phyloP scores from a whole-genome alignment of 2,888 invertebrate species.

The Calephelis perditalis region DNA sequence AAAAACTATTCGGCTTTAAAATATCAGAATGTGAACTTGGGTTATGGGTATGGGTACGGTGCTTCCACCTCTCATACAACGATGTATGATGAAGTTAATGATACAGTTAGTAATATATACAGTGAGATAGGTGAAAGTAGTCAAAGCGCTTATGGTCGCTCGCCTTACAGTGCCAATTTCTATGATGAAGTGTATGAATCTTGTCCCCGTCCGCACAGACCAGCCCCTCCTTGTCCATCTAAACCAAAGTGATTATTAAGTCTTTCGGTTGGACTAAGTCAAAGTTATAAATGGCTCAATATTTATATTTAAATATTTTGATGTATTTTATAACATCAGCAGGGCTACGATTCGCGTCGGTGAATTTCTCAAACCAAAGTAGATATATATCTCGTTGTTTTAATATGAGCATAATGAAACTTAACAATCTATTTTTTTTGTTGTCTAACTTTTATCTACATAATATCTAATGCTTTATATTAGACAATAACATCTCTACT shows the following conservation, averaged over 20 bases:
- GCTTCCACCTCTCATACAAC: constrained; percentile 39
- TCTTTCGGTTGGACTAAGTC: not conserved
- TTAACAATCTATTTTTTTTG: no score
- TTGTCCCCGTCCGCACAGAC: constrained; percentile 75
- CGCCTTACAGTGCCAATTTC: constrained; percentile 25
- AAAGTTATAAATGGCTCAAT: no score
- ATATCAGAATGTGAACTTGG: constrained; percentile 58
- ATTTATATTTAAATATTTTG: no score
- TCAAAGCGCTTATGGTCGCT: constrained; percentile 1
- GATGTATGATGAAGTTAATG: constrained; percentile 62
- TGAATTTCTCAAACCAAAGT: no score
- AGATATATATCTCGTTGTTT: no score
- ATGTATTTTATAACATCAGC: no score
- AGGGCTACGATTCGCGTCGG: no score
- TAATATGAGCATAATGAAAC: no score
- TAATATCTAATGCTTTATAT: no score
- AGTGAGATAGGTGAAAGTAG: constrained; percentile 53
- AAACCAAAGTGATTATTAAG: constrained; percentile 41
- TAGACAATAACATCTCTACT: no score
- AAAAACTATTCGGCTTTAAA: constrained; percentile 66
- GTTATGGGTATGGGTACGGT: constrained; percentile 32
- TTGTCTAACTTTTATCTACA: no score
- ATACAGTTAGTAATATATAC: constrained; percentile 58
- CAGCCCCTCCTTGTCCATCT: constrained; percentile 77
- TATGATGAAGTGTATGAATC: constrained; percentile 66